Base-by-base conservation (phyloP, 2,888 invertebrate genomes). In the Holacanthella duospinosa region DNA sequence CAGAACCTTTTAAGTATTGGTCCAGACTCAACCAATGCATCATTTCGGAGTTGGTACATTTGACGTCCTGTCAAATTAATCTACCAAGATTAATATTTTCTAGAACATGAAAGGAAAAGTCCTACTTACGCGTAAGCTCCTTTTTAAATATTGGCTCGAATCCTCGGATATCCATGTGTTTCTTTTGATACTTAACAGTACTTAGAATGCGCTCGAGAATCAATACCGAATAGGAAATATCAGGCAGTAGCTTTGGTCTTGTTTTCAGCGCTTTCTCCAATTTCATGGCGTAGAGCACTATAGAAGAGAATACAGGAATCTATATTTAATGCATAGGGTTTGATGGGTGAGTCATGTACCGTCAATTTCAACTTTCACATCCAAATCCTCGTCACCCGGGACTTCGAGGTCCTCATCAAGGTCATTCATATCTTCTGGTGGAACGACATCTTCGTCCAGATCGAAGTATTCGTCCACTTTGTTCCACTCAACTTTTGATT, bases 161-260 rank as follows among this genome's bases (percentile, higher is more conserved):
- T 19, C 70, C 72, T 44, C 72, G 53, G 70, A 72, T 70, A 56
- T 68, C 71, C 19, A 70, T 71, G 53, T 71, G 71, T 25, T 66
- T 64, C 28, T 67, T 61, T 64, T 72, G 72, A 54, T 67, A 66
- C 26, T 67, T 62, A 27, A 68, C 67, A 68, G 71, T 69, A 44
- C 70, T 70, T 28, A 70, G 66, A n/a, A 71, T 64, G 26, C 72
- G 48, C 24, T 70, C 70, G 48, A 72, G 59, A 26, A 67, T 66
- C 43, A 69, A 64, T 3, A 68, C 62, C 2, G 69, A 66, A 43
- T 67, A 66, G 25, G 66, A 66, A 6, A 72, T 68, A 55, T 72
- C 70, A 1, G 72, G 72, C 19, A 68, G 63, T 16, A 66, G 53
- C 21, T 62, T 60, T 12, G 68, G 66, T 16, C 66, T 60, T 1